A percentile compares a stretch with the other conserved stretches of the same genome.
Conservation (phyloP, 2,113 vertebrate genomes). For the Dipodomys ordii region DNA sequence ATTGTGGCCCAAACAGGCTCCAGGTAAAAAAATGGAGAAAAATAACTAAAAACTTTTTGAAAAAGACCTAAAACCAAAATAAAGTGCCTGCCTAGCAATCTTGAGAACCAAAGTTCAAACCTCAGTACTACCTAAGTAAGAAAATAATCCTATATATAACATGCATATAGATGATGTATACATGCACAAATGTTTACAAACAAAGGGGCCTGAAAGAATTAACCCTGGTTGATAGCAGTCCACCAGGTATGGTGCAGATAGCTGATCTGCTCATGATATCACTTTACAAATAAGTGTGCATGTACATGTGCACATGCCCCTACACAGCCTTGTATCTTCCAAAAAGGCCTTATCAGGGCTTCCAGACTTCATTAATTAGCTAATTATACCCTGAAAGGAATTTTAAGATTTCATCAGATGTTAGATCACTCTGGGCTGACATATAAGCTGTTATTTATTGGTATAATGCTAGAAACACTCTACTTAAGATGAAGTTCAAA, state of each 20-base stretch:
- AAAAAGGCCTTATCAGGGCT: background rate
- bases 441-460: background rate
- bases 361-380: constrained; percentile 48
- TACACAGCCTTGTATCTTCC: background rate
- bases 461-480: background rate
- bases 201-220: background rate
- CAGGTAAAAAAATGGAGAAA: too few species aligned
- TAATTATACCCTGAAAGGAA: background rate
- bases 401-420: constrained; percentile 25
- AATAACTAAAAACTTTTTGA: too few species aligned
- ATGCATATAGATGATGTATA: background rate
- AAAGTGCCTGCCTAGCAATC: too few species aligned
- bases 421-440: background rate
- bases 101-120: too few species aligned
- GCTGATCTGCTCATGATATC: background rate
- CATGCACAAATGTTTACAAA: background rate
- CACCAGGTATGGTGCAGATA: background rate
- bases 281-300: constrained; percentile 5
- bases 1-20: too few species aligned
- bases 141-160: background rate
- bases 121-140: background rate
- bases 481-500: background rate
- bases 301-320: background rate
- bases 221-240: constrained; percentile 5
- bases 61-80: too few species aligned